Evolutionary conservation across 2,113 vertebrate genomes (phyloP), one percentile per base, ranked within the genome.

Genomic region (Hystrix cristata): DNA sequence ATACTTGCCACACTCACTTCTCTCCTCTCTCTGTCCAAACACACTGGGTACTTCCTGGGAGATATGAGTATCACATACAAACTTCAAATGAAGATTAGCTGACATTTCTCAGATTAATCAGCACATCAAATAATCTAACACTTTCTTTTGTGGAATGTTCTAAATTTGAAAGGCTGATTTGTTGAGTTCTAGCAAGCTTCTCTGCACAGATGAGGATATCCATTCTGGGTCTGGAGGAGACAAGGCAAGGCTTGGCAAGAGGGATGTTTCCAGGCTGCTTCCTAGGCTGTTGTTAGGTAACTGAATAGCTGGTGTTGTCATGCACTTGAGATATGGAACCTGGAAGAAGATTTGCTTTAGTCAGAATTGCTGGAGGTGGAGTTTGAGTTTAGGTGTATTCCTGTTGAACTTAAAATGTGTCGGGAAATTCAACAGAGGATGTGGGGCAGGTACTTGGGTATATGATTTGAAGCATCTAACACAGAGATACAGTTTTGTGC

Each of bases 131-230:
- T 83, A 60, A 95, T 62, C 19, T 23, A 85, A 57, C 14, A 46
- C 14, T 25, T 59, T 69, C 64, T 78, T 86, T 34, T 34, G 15
- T 62, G 29, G 23, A 12, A 7, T 38, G 14, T 48, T 94, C 38
- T 93, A 80, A 72, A 80, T 64, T 84, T 38, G 34, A 85, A 62
- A 93, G 31, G 9, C n/a, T 65, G 91, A 85, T 92, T 90, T 8
- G 21, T n/a, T 82, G 76, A 90, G 53, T 29, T 76, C 31, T 57
- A 34, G 59, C 31, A 25, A 86, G 53, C 51, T 34, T 62, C 21
- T 91, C 34, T 82, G 34, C 46, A 67, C 0, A 34, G 82, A 93
- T 25, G 5, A 15, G 34, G 46, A 51, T 16, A 53, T 55, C 38
- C 5, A 18, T 15, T 3, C 10, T 3, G n/a, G 19, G 34, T 62